A percentile compares a stretch with the other conserved stretches of the same genome.
Conservation (phyloP, 2,797 vertebrate species). For the Novumbra hubbsi region DNA sequence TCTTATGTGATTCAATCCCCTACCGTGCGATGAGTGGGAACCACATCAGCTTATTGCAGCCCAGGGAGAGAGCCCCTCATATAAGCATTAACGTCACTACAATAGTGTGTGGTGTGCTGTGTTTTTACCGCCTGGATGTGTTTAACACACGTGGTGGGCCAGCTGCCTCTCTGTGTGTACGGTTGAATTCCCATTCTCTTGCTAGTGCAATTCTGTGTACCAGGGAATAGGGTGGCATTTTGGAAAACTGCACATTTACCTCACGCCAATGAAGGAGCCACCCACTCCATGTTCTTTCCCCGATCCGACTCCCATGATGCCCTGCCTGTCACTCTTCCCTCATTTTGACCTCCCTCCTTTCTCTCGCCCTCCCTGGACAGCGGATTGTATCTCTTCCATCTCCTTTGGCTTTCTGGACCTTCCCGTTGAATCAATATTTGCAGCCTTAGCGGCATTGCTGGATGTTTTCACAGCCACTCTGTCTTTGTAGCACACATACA, state of each 20-base stretch:
- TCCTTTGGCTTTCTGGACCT: conserved; percentile 58
- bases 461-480: conserved; percentile 31
- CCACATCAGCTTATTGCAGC: conserved; percentile 1
- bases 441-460: conserved; percentile 51
- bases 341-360: neutral
- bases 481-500: neutral
- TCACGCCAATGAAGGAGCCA: neutral
- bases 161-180: no score
- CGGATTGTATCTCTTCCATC: conserved; percentile 60
- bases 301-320: neutral
- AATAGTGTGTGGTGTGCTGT: no score
- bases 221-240: no score
- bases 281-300: neutral
- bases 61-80: neutral
- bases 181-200: no score
- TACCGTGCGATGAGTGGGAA: conserved; percentile 6
- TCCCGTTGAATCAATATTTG: conserved; percentile 51
- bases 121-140: no score
- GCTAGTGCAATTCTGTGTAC: neutral
- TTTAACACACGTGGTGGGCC: no score
- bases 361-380: neutral
- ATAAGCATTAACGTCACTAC: no score
- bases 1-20: conserved; percentile 13
- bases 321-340: conserved; percentile 3
- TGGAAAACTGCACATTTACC: neutral